Base-by-base conservation (phyloP, 2,888 invertebrate genomes). In the Carpatolechia fugitivella region DNA sequence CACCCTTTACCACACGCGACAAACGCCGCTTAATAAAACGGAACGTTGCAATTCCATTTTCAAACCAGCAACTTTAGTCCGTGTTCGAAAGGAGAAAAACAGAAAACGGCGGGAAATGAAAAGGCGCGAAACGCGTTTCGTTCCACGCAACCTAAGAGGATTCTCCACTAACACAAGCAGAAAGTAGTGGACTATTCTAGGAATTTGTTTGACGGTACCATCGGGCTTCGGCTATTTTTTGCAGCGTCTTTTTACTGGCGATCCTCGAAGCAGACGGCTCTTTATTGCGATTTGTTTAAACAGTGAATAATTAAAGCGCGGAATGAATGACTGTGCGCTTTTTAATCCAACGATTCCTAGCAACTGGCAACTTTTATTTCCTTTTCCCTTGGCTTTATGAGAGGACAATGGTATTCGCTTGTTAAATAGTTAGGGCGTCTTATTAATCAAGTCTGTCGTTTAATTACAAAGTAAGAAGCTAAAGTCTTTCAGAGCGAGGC, bases 271-370 rank as follows among this genome's bases (percentile, higher is more conserved):
- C 64, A 66, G 68, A 67, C 70, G 70, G 69, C 68, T 78, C 76
- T 80, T 80, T 78, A 82, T 83, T 82, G 79, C 80, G 80, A 83
- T 85, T 82, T 87, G 82, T 88, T 88, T 88, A 85, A 88, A 86
- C 82, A 85, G 80, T 72, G 78, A 78, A 86, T 85, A 88, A 90
- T 90, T 88, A 89, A 88, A 85, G 72, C 78, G 74, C 62, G 66
- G 73, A 82, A 81, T 80, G 82, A 85, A 84, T 82, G 82, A 81
- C 72, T 78, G 71, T 71, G 71, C 78, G 72, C 77, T 87, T 83
- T 56, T 85, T 81, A 81, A 82, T 82, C 81, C 74, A 65, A 67
- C 72, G 72, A 78, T 73, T 74, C 74, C 74, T 77, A 60, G 68
- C 61, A 60, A 66, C 69, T 76, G 76, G 72, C 40, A 41, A 41